Evolutionary conservation across 2,888 invertebrate genomes (phyloP).

Genomic region (Tigriopus californicus): DNA sequence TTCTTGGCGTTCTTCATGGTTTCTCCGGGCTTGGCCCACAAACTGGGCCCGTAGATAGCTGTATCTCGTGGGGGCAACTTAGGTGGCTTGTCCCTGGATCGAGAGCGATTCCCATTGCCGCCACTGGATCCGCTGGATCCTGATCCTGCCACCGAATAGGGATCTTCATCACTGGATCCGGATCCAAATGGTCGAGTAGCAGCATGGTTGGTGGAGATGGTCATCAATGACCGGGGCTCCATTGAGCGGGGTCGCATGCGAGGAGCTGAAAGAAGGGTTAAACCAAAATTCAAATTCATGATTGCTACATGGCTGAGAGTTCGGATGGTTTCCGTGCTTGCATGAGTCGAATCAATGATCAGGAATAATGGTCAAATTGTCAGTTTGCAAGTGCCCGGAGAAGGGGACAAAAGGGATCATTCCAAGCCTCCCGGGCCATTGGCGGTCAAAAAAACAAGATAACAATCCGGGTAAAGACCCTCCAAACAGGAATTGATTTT

Average conservation of each 20-base stretch:
- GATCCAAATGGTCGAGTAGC: slow-evolving; percentile 10
- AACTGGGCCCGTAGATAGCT: slow-evolving; percentile 32
- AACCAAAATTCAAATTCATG: too few relatives aligned
- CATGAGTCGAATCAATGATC: too few relatives aligned
- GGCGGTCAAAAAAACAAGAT: too few relatives aligned
- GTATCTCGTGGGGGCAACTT: slow-evolving; percentile 78
- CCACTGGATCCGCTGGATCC: slow-evolving; percentile 24
- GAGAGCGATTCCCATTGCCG: slow-evolving; percentile 1
- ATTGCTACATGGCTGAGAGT: too few relatives aligned
- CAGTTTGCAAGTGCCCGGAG: too few relatives aligned
- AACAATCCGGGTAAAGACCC: too few relatives aligned
- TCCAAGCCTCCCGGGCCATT: too few relatives aligned
- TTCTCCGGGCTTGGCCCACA: slow-evolving; percentile 3
- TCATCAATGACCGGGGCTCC: neutral
- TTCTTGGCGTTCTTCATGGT: neutral
- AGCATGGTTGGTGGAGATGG: too few relatives aligned
- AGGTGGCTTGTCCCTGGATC: slow-evolving; percentile 52
- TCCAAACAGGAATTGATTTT: too few relatives aligned
- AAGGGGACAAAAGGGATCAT: too few relatives aligned
- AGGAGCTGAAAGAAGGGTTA: neutral
- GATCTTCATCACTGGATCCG: slow-evolving; percentile 51
- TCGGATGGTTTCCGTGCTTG: too few relatives aligned
- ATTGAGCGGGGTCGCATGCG: slow-evolving; percentile 1
- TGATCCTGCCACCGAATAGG: slow-evolving; percentile 63
- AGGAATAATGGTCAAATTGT: too few relatives aligned